phyloP scores from a whole-genome alignment of 2,888 invertebrate species.

The Sinelater perroti region DNA sequence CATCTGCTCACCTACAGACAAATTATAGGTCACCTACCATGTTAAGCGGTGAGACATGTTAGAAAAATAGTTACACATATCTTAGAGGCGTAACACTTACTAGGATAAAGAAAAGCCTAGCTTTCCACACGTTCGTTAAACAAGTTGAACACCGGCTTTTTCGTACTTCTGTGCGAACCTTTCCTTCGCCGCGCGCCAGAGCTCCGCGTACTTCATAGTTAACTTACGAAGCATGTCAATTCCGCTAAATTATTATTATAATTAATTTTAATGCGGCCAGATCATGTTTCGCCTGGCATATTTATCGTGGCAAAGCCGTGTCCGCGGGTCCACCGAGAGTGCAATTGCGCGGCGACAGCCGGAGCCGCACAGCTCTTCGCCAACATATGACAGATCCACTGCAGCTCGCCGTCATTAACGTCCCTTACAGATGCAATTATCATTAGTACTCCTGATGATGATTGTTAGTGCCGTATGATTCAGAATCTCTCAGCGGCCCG shows the following conservation, averaged over 20 bases:
- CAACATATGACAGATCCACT: constrained; percentile 36
- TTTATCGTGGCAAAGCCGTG: constrained; percentile 54
- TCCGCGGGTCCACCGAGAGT: constrained; percentile 37
- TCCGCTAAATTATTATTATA: constrained; percentile 57
- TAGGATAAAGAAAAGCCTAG: no score
- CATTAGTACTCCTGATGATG: constrained; percentile 53
- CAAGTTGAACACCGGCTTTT: neutral
- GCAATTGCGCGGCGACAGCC: constrained; percentile 20
- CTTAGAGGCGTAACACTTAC: no score
- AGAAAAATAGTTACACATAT: no score
- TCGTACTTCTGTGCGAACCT: constrained; percentile 7
- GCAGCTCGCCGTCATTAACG: constrained; percentile 42
- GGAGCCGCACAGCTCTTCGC: constrained; percentile 2
- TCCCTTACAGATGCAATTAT: constrained; percentile 50
- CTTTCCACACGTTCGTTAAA: neutral
- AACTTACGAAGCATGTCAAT: constrained; percentile 50
- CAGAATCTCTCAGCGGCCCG: no score
- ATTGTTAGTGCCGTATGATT: constrained; percentile 52
- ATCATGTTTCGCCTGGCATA: constrained; percentile 57
- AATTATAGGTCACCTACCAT: no score
- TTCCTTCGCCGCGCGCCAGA: constrained; percentile 12
- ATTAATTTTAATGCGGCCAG: constrained; percentile 58
- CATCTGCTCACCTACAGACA: no score
- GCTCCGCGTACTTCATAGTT: constrained; percentile 48
- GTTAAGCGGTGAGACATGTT: no score